These are phyloP conservation scores for Scolanthus callimorphus DNA, from an alignment of 92 coral and sea anemone species.

Conservation along the genomic window DNA sequence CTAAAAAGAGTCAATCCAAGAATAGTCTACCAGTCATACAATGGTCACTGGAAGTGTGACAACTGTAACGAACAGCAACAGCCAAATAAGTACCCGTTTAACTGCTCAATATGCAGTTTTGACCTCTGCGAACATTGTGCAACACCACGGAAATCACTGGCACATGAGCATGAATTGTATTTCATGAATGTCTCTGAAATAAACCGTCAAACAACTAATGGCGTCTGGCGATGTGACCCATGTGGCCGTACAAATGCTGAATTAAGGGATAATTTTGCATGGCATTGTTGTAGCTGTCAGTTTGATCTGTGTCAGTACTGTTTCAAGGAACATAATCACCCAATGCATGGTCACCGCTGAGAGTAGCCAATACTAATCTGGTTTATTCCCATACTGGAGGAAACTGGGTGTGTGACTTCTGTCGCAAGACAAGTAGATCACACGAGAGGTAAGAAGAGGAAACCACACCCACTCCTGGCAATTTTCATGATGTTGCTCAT, in stretches of 20 bases:
- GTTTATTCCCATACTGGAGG: constrained; percentile 61
- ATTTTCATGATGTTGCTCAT: too few relatives aligned
- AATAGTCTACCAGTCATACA: constrained; percentile 30
- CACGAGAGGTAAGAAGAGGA: constrained; percentile 77
- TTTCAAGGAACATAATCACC: constrained; percentile 39
- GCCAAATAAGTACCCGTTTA: constrained; percentile 29
- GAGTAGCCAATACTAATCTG: constrained; percentile 49
- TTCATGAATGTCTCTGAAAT: constrained; percentile 32
- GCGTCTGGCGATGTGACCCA: constrained; percentile 65
- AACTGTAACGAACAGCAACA: constrained; percentile 40
- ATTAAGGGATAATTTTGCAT: constrained; percentile 39
- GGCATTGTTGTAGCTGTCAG: constrained; percentile 53
- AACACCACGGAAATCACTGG: constrained; percentile 12
- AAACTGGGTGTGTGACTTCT: constrained; percentile 82
- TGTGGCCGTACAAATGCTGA: constrained; percentile 40
- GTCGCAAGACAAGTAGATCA: constrained; percentile 61
- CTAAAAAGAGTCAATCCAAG: constrained; percentile 37
- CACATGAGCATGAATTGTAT: constrained; percentile 54
- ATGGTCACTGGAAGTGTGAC: constrained; percentile 77
- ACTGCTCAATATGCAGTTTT: constrained; percentile 54
- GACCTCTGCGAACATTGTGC: constrained; percentile 59
- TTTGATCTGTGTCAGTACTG: constrained; percentile 75
- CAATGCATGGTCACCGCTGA: constrained; percentile 73
- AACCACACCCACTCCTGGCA: too few relatives aligned
- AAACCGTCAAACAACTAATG: constrained; percentile 27